Evolutionary conservation across 2,888 invertebrate genomes (phyloP).

Genomic region (Netelia virgata): DNA sequence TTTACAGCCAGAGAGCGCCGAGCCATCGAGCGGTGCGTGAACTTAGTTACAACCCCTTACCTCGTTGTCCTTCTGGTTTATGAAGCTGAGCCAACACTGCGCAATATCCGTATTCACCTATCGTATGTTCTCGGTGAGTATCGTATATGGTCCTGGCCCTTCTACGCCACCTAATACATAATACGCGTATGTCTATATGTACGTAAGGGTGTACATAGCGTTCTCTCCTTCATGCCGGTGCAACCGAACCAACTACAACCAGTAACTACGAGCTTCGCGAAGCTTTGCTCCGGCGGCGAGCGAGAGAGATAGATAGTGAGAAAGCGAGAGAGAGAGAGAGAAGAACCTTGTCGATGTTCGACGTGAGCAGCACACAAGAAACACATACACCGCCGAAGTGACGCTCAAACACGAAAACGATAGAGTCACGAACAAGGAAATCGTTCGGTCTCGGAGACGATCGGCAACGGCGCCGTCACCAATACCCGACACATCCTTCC

Average conservation of each 20-base stretch:
- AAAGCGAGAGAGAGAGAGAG: neutral
- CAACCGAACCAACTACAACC: neutral
- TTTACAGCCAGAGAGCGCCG: conserved; percentile 30
- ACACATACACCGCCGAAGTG: neutral
- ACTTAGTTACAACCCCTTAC: conserved; percentile 68
- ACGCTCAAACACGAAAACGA: conserved; percentile 5
- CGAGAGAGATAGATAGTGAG: neutral
- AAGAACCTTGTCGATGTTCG: conserved; percentile 7
- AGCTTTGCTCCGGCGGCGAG: neutral
- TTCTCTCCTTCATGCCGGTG: too few relatives aligned
- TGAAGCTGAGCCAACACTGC: conserved; percentile 78
- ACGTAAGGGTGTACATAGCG: neutral
- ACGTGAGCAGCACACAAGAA: conserved; percentile 22
- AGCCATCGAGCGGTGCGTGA: conserved; percentile 53
- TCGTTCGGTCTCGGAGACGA: neutral
- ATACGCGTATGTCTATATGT: neutral
- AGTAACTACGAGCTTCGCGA: conserved; percentile 2
- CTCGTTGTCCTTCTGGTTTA: conserved; percentile 71
- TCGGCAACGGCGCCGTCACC: conserved; percentile 13
- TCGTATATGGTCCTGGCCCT: neutral
- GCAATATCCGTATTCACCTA: conserved; percentile 74
- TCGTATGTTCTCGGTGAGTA: conserved; percentile 22
- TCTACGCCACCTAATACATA: conserved; percentile 9
- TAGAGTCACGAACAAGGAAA: neutral
- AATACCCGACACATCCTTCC: conserved; percentile 26